Conservation (phyloP, 2,888 invertebrate genomes). For the Plagodis dolabraria region DNA sequence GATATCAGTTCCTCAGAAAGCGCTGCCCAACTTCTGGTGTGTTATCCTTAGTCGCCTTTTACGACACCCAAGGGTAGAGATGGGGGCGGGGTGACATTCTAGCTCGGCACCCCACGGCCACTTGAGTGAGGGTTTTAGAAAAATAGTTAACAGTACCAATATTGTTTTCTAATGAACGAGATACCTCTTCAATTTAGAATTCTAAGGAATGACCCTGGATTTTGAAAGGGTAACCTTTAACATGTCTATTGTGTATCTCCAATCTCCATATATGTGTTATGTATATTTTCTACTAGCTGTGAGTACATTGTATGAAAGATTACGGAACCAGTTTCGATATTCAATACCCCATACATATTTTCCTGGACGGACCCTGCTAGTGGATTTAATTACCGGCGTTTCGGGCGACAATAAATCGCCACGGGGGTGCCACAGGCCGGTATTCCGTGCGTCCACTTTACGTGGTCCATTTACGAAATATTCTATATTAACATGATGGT, state of each 20-base stretch:
- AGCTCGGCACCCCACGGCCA: no score
- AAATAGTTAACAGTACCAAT: no score
- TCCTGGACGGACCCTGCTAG: background rate
- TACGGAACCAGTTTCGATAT: constrained; percentile 1
- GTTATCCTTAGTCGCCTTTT: no score
- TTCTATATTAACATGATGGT: constrained; percentile 9
- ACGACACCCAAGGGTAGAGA: no score
- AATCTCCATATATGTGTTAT: background rate
- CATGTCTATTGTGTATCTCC: background rate
- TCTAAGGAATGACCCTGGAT: no score
- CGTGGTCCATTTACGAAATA: constrained; percentile 11
- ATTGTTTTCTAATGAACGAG: no score
- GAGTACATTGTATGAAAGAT: background rate
- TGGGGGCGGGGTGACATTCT: no score
- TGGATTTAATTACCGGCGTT: constrained; percentile 32
- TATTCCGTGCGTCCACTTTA: constrained; percentile 1
- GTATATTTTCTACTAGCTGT: background rate
- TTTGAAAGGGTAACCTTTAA: no score
- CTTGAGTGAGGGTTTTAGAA: no score
- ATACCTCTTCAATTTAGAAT: no score
- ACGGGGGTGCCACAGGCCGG: constrained; percentile 6
- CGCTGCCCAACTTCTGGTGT: no score
- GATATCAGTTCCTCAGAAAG: no score
- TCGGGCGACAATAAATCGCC: constrained; percentile 33
- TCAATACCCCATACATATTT: constrained; percentile 8